Conservation (phyloP, 2,888 invertebrate species). For the Cotesia congregata region DNA sequence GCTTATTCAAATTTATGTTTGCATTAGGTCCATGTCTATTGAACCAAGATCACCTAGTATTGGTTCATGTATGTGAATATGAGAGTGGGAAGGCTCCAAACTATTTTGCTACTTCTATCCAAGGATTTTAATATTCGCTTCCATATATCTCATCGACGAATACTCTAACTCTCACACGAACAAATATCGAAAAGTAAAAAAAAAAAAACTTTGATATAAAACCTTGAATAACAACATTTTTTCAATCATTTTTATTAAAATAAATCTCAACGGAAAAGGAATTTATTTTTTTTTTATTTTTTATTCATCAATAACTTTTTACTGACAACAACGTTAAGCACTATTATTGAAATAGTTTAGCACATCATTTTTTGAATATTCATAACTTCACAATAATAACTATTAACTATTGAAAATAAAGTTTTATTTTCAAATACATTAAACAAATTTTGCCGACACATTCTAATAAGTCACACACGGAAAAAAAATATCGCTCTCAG, state of each 20-base stretch:
- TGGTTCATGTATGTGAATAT: slow-evolving; percentile 19
- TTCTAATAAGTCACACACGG: no score
- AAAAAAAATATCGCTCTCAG: no score
- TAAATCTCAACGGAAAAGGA: neutral
- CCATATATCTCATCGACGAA: slow-evolving; percentile 60
- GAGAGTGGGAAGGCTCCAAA: slow-evolving; percentile 11
- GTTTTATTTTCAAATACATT: no score
- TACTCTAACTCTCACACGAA: slow-evolving; percentile 15
- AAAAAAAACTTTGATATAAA: slow-evolving; percentile 36
- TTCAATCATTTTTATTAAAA: neutral
- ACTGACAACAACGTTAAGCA: neutral
- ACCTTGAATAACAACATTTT: slow-evolving; percentile 8
- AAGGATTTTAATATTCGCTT: slow-evolving; percentile 64
- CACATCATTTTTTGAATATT: neutral
- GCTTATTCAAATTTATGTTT: slow-evolving; percentile 25
- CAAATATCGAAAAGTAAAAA: slow-evolving; percentile 5
- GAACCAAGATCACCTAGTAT: slow-evolving; percentile 15
- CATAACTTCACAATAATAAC: neutral
- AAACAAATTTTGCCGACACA: no score
- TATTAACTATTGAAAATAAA: no score
- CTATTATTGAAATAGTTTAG: neutral
- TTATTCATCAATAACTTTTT: neutral
- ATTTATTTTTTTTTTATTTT: neutral
- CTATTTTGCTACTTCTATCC: slow-evolving; percentile 40
- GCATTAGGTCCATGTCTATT: slow-evolving; percentile 19